Evolutionary conservation across 2,888 invertebrate genomes (phyloP).

Genomic region (Periphyllus acericola): DNA sequence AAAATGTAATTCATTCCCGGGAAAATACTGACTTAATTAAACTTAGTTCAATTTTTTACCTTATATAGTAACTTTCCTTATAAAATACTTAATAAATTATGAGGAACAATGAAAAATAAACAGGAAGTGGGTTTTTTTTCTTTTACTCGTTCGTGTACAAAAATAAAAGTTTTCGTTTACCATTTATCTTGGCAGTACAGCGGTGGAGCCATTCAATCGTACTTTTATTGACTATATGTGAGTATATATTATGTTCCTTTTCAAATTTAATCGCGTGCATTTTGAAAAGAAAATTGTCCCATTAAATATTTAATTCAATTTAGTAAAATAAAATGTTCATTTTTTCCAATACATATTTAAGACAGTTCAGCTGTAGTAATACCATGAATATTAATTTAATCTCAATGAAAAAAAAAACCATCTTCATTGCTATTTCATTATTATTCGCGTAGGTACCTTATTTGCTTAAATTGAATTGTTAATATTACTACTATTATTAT

Average conservation of each 20-base stretch:
- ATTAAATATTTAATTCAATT: constrained; percentile 2
- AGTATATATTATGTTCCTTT: background rate
- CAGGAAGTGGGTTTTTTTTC: background rate
- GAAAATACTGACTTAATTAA: background rate
- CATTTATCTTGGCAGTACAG: constrained; percentile 2
- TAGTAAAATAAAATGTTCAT: background rate
- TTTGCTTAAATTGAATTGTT: too few species aligned
- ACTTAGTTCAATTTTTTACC: background rate
- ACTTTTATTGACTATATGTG: background rate
- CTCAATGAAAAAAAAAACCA: background rate
- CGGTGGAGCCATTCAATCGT: background rate
- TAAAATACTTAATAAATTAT: background rate
- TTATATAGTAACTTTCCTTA: background rate
- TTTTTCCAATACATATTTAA: background rate
- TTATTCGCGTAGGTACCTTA: too few species aligned
- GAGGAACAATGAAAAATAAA: background rate
- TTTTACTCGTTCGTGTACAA: background rate
- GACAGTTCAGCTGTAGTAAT: background rate
- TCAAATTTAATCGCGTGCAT: background rate
- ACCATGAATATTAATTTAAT: background rate
- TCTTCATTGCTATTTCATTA: background rate
- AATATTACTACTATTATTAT: too few species aligned
- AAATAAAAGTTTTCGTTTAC: background rate
- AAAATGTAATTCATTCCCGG: background rate
- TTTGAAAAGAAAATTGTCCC: background rate